Evolutionary conservation across 2,797 vertebrate genomes (phyloP).

Genomic region (Onychomys arenicola): DNA sequence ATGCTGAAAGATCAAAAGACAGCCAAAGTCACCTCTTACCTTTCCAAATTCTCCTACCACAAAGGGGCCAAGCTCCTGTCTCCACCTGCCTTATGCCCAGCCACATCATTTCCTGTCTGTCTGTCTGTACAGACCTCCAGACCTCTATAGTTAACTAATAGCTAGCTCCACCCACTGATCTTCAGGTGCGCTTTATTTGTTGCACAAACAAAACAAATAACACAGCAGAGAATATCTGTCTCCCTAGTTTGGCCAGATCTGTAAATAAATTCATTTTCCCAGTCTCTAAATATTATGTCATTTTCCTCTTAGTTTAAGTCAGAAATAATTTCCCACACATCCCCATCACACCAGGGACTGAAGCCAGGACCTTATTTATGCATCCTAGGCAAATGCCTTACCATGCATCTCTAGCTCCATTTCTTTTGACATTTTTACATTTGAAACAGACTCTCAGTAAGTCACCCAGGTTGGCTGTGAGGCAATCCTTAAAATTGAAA

Average conservation of each 20-base stretch:
- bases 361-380: not conserved
- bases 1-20: no score
- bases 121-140: no score
- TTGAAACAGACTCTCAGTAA: not conserved
- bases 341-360: not conserved
- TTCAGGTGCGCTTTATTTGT: no score
- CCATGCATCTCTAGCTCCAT: not conserved
- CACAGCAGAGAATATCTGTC: not conserved
- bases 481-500: not conserved
- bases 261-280: not conserved
- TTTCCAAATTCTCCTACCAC: no score
- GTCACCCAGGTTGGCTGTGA: not conserved
- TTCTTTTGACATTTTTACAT: not conserved
- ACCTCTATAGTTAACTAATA: no score
- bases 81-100: no score
- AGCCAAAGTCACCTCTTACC: no score
- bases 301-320: not conserved
- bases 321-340: not conserved
- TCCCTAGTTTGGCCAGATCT: not conserved
- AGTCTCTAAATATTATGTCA: not conserved
- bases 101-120: no score
- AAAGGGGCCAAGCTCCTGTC: no score
- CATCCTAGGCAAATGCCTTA: not conserved
- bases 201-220: no score
- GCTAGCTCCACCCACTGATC: no score